Evolutionary conservation across 1,140 invertebrate genomes (phyloP).

Genomic region (Scaptomyza hsui): DNA sequence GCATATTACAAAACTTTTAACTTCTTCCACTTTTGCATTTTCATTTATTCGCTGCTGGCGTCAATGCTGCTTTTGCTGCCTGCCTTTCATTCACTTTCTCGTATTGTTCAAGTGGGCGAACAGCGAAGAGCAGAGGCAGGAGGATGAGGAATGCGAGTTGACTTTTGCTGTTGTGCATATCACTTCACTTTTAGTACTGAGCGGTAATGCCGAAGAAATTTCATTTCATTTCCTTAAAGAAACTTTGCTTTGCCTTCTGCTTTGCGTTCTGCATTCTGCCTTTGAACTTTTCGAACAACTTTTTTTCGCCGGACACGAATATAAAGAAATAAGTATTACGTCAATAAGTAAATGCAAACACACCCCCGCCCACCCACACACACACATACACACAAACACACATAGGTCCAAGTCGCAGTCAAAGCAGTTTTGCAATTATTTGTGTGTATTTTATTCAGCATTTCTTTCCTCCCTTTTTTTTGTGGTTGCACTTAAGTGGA

Average conservation of each 20-base stretch:
- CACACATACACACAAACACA: slow-evolving; percentile 4
- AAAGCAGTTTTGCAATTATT: slow-evolving; percentile 34
- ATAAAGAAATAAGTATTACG: slow-evolving; percentile 42
- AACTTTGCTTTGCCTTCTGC: slow-evolving; percentile 26
- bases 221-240: slow-evolving; percentile 33
- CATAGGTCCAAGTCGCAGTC: slow-evolving; percentile 1
- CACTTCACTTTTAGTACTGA: slow-evolving; percentile 32
- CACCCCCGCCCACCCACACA: too few relatives aligned
- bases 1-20: slow-evolving; percentile 50
- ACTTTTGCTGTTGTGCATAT: slow-evolving; percentile 24
- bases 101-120: background rate
- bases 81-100: slow-evolving; percentile 31
- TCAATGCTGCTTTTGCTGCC: slow-evolving; percentile 5
- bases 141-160: background rate
- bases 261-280: slow-evolving; percentile 17
- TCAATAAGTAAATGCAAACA: slow-evolving; percentile 29
- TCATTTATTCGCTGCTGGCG: slow-evolving; percentile 36
- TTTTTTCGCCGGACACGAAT: slow-evolving; percentile 37
- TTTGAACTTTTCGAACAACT: slow-evolving; percentile 38
- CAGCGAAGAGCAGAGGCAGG: background rate
- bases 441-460: slow-evolving; percentile 28
- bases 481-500: slow-evolving; percentile 28
- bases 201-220: slow-evolving; percentile 23
- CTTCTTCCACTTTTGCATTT: slow-evolving; percentile 38
- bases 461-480: background rate